phyloP scores from a whole-genome alignment of 2,797 vertebrate species.

The Holocentrus rufus region DNA sequence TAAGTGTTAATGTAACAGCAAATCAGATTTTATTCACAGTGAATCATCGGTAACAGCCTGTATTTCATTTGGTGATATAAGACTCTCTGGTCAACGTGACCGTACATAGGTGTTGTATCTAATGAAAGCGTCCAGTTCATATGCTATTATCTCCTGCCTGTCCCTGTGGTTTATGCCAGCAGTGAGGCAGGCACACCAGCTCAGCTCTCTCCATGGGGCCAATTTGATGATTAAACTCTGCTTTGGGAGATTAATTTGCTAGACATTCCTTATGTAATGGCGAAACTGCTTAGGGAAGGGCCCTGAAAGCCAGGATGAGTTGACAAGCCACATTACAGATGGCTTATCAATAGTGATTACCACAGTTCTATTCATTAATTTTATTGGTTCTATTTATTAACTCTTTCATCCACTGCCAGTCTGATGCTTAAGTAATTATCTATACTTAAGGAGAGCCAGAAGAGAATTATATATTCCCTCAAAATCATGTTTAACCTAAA shows the following conservation, averaged over 20 bases:
- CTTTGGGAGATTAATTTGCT: conserved; percentile 68
- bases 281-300: conserved; percentile 70
- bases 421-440: conserved; percentile 65
- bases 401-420: conserved; percentile 51
- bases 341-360: conserved; percentile 75
- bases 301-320: conserved; percentile 61
- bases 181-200: conserved; percentile 34
- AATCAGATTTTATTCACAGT: no score
- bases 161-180: conserved; percentile 37
- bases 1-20: no score
- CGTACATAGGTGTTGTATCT: not conserved
- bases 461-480: conserved; percentile 2
- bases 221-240: conserved; percentile 72
- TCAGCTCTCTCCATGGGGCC: conserved; percentile 54
- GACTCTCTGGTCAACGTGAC: conserved; percentile 9
- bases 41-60: not conserved
- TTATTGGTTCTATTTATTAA: conserved; percentile 74
- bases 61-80: no score
- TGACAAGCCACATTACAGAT: conserved; percentile 60
- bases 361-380: conserved; percentile 77
- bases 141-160: conserved; percentile 18
- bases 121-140: conserved; percentile 8
- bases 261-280: conserved; percentile 64
- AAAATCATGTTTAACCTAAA: conserved; percentile 4
- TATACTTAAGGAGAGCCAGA: conserved; percentile 43